These are phyloP conservation scores for Zoanthus gigantus DNA, from an alignment of 92 coral and sea anemone genomes.

Conservation along the genomic window DNA sequence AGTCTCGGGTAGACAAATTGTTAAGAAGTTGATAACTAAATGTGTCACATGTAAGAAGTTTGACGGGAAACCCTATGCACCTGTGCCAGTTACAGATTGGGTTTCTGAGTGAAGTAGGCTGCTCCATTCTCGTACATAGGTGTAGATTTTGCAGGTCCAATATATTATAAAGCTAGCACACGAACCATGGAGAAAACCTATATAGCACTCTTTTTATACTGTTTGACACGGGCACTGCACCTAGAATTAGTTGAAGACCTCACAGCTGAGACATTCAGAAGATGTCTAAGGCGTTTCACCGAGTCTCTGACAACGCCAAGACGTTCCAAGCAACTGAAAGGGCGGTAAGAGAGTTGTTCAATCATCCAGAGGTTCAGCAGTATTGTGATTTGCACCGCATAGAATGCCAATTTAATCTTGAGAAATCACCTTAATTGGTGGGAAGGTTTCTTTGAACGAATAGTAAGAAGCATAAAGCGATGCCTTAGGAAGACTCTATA, in stretches of 20 bases:
- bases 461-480: too few relatives aligned
- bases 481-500: not conserved
- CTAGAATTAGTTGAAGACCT: too few relatives aligned
- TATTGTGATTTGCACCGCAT: not conserved
- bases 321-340: not conserved
- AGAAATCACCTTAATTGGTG: not conserved
- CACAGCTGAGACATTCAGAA: not conserved
- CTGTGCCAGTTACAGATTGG: not conserved
- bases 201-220: too few relatives aligned
- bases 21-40: slow-evolving; percentile 10
- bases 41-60: slow-evolving; percentile 13
- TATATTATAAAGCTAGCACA: too few relatives aligned
- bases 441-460: too few relatives aligned
- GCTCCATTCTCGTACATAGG: too few relatives aligned
- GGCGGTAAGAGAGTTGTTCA: not conserved
- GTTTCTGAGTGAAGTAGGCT: slow-evolving; percentile 27
- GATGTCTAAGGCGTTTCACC: slow-evolving; percentile 25
- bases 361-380: too few relatives aligned
- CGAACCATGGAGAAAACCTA: too few relatives aligned
- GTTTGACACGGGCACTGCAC: too few relatives aligned
- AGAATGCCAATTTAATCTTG: too few relatives aligned
- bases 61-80: not conserved
- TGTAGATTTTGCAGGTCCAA: too few relatives aligned
- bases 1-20: not conserved
- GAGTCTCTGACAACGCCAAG: slow-evolving; percentile 32